Conservation (phyloP, 1,140 invertebrate species). For the Heliconius nattereri region DNA sequence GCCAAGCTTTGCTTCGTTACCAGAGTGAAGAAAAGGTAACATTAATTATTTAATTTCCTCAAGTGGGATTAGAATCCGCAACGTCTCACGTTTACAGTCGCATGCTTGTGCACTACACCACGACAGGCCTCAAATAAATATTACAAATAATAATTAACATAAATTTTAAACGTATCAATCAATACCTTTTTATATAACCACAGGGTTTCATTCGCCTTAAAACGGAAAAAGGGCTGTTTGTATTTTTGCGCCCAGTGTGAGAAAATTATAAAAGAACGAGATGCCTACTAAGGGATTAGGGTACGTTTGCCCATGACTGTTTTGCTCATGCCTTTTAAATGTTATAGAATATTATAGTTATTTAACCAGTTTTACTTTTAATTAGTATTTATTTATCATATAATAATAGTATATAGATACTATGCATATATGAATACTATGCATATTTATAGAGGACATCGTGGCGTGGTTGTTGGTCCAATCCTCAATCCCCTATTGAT, state of each 20-base stretch:
- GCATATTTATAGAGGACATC: no score
- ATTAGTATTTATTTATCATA: no score
- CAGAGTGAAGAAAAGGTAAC: no score
- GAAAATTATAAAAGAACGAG: conserved; percentile 51
- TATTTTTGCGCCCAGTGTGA: conserved; percentile 45
- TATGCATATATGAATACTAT: no score
- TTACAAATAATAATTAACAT: not conserved
- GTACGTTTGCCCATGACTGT: conserved; percentile 50
- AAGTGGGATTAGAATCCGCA: not conserved
- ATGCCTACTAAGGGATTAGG: conserved; percentile 41
- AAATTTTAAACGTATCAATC: not conserved
- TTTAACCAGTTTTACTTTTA: no score
- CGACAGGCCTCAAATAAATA: no score
- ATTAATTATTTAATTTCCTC: no score
- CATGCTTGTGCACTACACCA: no score
- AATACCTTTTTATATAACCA: not conserved
- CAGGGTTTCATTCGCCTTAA: conserved; percentile 24
- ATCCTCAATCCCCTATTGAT: no score
- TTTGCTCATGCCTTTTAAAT: conserved; percentile 42
- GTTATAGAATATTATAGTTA: conserved; percentile 18
- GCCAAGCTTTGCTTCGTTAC: no score
- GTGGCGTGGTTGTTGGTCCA: no score
- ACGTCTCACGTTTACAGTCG: not conserved
- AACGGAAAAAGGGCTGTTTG: conserved; percentile 40
- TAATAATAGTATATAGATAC: no score